Conservation (phyloP, 2,113 vertebrate species). For the Acrocephalus arundinaceus region DNA sequence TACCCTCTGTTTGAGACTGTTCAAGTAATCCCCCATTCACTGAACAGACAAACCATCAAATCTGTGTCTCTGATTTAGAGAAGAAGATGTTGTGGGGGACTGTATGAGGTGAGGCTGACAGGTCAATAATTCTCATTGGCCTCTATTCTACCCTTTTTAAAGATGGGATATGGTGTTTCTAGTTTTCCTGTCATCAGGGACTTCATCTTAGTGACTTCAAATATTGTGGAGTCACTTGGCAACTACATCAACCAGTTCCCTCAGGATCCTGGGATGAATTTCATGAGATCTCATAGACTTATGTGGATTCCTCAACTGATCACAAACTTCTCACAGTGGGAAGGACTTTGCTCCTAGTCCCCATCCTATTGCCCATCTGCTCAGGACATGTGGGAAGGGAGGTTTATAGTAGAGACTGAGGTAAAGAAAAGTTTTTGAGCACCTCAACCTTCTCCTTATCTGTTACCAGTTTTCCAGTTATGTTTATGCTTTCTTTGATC, state of each 20-base stretch:
- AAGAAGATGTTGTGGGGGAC: background rate
- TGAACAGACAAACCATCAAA: background rate
- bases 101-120: background rate
- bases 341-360: background rate
- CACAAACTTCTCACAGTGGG: background rate
- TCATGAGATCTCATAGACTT: background rate
- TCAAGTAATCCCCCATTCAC: background rate
- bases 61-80: background rate
- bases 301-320: background rate
- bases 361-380: background rate
- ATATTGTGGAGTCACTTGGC: background rate
- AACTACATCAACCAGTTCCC: background rate
- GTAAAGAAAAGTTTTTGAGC: background rate
- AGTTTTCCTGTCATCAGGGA: background rate
- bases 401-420: background rate
- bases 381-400: background rate
- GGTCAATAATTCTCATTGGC: background rate
- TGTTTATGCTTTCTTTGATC: background rate
- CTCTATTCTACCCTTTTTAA: background rate
- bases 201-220: background rate
- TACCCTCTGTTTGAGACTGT: background rate
- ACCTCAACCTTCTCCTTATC: background rate
- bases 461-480: background rate
- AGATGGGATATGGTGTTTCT: background rate
- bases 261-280: background rate